These are phyloP conservation scores for Larimichthys polyactis DNA, from an alignment of 2,113 vertebrate genomes.

Conservation along the genomic window DNA sequence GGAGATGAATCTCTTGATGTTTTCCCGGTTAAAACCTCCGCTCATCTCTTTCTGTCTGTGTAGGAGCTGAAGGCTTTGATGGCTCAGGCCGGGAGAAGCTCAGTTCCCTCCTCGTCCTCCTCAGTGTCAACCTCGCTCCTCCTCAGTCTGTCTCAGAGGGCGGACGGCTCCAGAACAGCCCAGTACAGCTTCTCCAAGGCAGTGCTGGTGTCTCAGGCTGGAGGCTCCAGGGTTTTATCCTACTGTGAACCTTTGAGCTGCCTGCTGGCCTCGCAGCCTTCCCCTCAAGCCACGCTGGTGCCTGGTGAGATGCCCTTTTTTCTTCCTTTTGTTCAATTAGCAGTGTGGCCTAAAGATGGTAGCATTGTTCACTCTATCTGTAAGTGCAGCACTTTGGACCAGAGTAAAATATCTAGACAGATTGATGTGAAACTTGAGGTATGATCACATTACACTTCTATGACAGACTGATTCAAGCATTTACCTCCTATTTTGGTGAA, in stretches of 20 bases:
- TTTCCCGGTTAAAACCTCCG: neutral
- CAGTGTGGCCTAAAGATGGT: neutral
- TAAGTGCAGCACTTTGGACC: neutral
- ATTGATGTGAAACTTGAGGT: neutral
- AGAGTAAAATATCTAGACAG: neutral
- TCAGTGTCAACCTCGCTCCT: slow-evolving; percentile 1
- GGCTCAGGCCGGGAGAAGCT: slow-evolving; percentile 73
- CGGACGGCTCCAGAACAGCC: slow-evolving; percentile 70
- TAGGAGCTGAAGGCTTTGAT: slow-evolving; percentile 90
- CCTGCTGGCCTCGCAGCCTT: slow-evolving; percentile 93
- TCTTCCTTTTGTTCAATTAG: neutral
- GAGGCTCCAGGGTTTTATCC: slow-evolving; percentile 91
- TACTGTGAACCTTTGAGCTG: slow-evolving; percentile 90
- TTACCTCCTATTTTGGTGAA: neutral
- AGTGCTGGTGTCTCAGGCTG: slow-evolving; percentile 89
- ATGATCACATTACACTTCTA: neutral
- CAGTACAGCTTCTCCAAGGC: slow-evolving; percentile 90
- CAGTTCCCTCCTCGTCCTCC: slow-evolving; percentile 60
- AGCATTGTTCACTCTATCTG: neutral
- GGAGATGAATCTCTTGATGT: neutral
- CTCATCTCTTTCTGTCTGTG: slow-evolving; percentile 1
- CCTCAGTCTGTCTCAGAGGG: slow-evolving; percentile 77
- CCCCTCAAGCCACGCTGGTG: slow-evolving; percentile 90
- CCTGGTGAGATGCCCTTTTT: slow-evolving; percentile 85
- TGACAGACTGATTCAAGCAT: neutral